Evolutionary conservation across 2,797 vertebrate genomes (phyloP), one percentile per base, ranked within the genome.

Genomic region (Sebastes trivittatus): DNA sequence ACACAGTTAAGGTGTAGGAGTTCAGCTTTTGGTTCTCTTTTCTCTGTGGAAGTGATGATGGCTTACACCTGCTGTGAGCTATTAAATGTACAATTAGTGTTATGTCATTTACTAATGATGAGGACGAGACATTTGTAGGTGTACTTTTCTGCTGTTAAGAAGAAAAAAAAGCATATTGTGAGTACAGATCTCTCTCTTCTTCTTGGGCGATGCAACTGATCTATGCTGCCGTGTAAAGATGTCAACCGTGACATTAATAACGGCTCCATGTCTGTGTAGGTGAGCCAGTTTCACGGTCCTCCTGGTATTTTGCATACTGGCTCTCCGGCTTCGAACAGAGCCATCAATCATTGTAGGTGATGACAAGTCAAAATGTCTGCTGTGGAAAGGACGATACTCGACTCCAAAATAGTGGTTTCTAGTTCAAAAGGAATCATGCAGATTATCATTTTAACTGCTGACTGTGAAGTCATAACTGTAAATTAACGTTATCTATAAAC

Each of bases 71-170:
- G 72, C 80, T 68, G 23, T 49, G 27, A 66, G 56, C 75, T 36
- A 23, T 22, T 62, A 70, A 70, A 76, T 68, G 69, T 70, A 38
- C 56, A 81, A 79, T 83, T 81, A 79, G 60, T 56, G 66, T 61
- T 25, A 7, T 74, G 77, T 46, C 54, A 75, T 87, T 80, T 70
- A 77, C 58, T 75, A 62, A 77, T 66, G 59, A 85, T 36, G 70
- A 67, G 58, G 68, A 32, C 34, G 61, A 67, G 62, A 74, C 65
- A 68, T 38, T 25, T 34, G 6, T 14, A 23, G 11, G 66, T 42
- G 38, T 25, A 23, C 22, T 20, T 11, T 9, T 52, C 38, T 22
- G 11, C 62, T 64, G n/a, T 7, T 14, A 16, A 61, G 4, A 58
- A 59, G 23, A 7, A 49, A 20, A 11, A 55, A 3, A 2, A 16